Conservation (phyloP, 2,888 invertebrate species). For the Epinotia nisella region DNA sequence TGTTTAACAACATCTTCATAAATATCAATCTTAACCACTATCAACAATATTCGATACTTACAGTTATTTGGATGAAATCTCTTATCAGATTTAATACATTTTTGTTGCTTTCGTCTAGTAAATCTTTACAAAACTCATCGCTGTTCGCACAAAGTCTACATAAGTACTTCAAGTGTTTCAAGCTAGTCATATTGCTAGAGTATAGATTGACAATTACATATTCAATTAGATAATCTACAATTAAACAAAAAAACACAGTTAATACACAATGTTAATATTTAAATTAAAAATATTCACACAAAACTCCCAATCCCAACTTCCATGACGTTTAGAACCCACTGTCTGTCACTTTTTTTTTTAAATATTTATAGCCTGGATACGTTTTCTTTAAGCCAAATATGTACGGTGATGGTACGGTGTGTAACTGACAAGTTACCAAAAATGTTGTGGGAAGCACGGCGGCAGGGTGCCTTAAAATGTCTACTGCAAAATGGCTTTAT, state of each 20-base stretch:
- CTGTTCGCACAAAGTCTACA: slow-evolving; percentile 78
- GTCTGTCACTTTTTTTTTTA: no score
- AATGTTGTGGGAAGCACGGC: no score
- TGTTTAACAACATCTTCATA: not conserved
- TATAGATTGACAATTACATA: not conserved
- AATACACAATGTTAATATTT: slow-evolving; percentile 3
- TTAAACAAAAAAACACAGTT: not conserved
- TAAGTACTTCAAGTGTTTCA: slow-evolving; percentile 69
- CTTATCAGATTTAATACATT: slow-evolving; percentile 70
- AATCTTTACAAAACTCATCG: slow-evolving; percentile 73
- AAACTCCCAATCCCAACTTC: slow-evolving; percentile 33
- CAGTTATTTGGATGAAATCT: slow-evolving; percentile 72
- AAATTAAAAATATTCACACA: slow-evolving; percentile 20
- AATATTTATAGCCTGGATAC: no score
- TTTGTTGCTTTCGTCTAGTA: slow-evolving; percentile 71
- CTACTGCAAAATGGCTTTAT: no score
- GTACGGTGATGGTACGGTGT: no score
- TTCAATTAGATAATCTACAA: not conserved
- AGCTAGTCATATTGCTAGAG: slow-evolving; percentile 30
- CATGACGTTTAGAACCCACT: slow-evolving; percentile 24
- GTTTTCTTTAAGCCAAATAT: no score
- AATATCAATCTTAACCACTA: not conserved
- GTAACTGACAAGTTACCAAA: no score
- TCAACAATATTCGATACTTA: slow-evolving; percentile 55
- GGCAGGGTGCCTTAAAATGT: no score